Percentiles rank a stretch among this genome's conserved stretches.
Conservation (phyloP, 2,113 vertebrate genomes). For the Recurvirostra avosetta region DNA sequence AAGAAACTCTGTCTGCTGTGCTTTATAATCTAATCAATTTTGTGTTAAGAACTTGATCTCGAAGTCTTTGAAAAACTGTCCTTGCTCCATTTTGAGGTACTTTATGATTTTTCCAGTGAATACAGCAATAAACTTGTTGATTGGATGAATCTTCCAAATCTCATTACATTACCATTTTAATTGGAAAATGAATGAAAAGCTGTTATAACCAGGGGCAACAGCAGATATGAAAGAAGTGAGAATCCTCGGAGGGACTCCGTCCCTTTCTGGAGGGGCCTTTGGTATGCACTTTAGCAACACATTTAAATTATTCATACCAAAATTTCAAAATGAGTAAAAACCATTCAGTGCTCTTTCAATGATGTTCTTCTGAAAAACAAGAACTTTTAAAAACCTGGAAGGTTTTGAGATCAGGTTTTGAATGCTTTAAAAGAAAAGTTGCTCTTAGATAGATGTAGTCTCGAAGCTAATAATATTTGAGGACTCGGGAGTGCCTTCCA, state of each 20-base stretch:
- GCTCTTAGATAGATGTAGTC: background rate
- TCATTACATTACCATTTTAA: constrained; percentile 16
- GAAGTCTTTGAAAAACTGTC: background rate
- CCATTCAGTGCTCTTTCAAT: background rate
- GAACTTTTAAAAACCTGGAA: background rate
- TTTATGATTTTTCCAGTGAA: background rate
- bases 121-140: background rate
- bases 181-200: constrained; percentile 31
- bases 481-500: background rate
- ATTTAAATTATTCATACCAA: constrained; percentile 9
- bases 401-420: background rate
- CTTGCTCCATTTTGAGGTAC: background rate
- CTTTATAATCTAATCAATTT: background rate
- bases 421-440: background rate
- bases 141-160: background rate
- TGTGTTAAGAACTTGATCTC: background rate
- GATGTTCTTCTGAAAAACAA: background rate
- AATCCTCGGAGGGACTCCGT: background rate
- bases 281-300: background rate
- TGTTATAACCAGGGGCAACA: constrained; percentile 26
- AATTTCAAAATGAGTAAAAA: background rate
- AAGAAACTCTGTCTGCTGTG: background rate
- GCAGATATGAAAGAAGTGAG: background rate
- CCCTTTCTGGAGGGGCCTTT: background rate
- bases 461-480: background rate